phyloP scores from a whole-genome alignment of 2,888 invertebrate species.

The Acanthoscelides obtectus region DNA sequence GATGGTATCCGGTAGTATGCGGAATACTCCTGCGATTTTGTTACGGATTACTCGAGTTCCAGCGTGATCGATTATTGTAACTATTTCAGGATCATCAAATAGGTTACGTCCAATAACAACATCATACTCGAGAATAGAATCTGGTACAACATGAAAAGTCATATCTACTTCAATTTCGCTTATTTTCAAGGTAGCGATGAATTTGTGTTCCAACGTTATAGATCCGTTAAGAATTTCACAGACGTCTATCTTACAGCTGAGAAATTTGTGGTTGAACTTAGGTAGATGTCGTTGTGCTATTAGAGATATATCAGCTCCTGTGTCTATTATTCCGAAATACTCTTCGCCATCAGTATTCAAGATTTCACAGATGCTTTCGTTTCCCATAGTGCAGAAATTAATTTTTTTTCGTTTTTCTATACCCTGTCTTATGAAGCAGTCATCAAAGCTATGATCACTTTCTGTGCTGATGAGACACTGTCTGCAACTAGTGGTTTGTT shows the following conservation, averaged over 20 bases:
- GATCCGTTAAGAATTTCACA: not conserved
- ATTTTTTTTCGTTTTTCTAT: slow-evolving; percentile 16
- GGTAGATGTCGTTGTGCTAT: not conserved
- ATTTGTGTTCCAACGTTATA: not conserved
- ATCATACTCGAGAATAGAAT: not conserved
- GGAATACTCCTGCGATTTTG: not conserved
- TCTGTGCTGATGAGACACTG: slow-evolving; percentile 15
- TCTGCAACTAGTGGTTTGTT: slow-evolving; percentile 5
- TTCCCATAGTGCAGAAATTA: slow-evolving; percentile 11
- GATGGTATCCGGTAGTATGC: not conserved
- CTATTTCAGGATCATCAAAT: not conserved
- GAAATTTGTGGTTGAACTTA: not conserved
- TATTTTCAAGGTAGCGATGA: not conserved
- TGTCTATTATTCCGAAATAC: slow-evolving; percentile 14
- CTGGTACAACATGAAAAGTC: not conserved
- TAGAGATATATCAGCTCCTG: slow-evolving; percentile 13
- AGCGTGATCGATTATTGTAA: too few relatives aligned
- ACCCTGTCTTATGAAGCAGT: slow-evolving; percentile 14
- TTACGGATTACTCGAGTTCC: not conserved
- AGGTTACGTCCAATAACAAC: not conserved
- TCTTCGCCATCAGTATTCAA: slow-evolving; percentile 3
- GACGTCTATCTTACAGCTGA: not conserved
- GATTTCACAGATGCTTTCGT: not conserved
- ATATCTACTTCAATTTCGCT: not conserved
- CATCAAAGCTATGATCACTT: slow-evolving; percentile 12